Base-by-base conservation (phyloP, 2,888 invertebrate genomes). In the Pandemis heparana region DNA sequence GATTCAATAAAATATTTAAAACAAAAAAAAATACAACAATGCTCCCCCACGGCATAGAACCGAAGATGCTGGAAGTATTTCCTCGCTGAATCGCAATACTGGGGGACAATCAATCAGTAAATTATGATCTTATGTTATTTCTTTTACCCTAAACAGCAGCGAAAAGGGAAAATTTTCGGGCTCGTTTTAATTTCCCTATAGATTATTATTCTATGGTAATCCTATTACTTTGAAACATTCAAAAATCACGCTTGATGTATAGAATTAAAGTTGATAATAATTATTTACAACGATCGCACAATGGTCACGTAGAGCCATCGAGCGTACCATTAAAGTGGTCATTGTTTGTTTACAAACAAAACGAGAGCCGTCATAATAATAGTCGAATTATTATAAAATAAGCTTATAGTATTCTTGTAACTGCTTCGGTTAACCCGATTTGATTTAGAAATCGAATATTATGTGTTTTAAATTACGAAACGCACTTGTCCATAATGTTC, bases 371-470 rank as follows among this genome's bases (percentile, higher is more conserved):
- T 60, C 16, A 43, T 56, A 18, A 56, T 23, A 10, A 56, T n/a
- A 56, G 12, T 12, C 12, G 8, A 53, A 53, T 9, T 53, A 53
- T 53, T 53, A 5, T 23, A 56, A 23, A 23, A 56, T 23, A 23
- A 56, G 12, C 3, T 23, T 56, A 23, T 10, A 60, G 23, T 32
- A 14, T 5, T 38, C n/a, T 18, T 59, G 41, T 43, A 32, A 63
- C 41, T 56, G 9, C 41, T 41, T 39, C 61, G 62, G 62, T 53
- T 41, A 70, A 38, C 62, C 62, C 69, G 62, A 1, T 69, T 59
- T 23, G 18, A 5, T 38, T 38, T 6, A 38, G 0, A 23, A 39
- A 41, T 46, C 43, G 43, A 53, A 70, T 63, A 14, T 9, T 32
- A 32, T 32, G 23, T 32, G 10, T 41, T 63, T 63, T 43, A 53